Conservation (phyloP, 2,888 invertebrate species). For the Dryadula phaetusa region DNA sequence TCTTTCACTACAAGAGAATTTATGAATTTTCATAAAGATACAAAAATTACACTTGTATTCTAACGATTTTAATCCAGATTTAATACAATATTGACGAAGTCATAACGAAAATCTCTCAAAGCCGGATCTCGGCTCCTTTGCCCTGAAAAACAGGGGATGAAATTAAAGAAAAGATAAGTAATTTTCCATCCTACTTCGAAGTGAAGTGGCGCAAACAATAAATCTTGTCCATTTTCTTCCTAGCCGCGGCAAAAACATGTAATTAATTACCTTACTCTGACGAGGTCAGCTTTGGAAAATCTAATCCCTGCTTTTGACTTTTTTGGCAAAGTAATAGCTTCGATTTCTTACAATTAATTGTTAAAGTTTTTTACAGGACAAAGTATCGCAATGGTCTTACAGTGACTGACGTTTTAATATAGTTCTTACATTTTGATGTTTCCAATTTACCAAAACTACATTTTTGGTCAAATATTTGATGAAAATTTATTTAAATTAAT, state of each 20-base stretch:
- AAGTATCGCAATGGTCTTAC: background rate
- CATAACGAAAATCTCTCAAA: slow-evolving; percentile 39
- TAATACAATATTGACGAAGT: slow-evolving; percentile 35
- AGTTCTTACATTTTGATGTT: background rate
- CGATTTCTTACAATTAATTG: slow-evolving; percentile 33
- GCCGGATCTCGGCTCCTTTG: slow-evolving; percentile 39
- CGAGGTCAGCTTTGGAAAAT: slow-evolving; percentile 69
- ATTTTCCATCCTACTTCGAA: slow-evolving; percentile 54
- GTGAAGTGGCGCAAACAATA: slow-evolving; percentile 71
- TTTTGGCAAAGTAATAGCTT: slow-evolving; percentile 53
- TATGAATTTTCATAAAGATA: background rate
- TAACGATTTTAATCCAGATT: slow-evolving; percentile 21
- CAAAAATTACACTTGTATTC: background rate
- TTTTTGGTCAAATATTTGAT: too few relatives aligned
- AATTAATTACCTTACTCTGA: slow-evolving; percentile 74
- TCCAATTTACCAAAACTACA: background rate
- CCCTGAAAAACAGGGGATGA: slow-evolving; percentile 43
- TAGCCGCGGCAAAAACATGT: slow-evolving; percentile 73
- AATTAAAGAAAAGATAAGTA: slow-evolving; percentile 47
- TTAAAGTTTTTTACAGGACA: slow-evolving; percentile 24
- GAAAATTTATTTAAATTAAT: too few relatives aligned
- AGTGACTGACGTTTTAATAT: slow-evolving; percentile 2
- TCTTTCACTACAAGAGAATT: background rate
- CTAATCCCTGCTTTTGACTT: slow-evolving; percentile 77
- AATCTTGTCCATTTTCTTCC: slow-evolving; percentile 68